Evolutionary conservation across 2,888 invertebrate species (phyloP).

Genomic region (Steinernema hermaphroditum): DNA sequence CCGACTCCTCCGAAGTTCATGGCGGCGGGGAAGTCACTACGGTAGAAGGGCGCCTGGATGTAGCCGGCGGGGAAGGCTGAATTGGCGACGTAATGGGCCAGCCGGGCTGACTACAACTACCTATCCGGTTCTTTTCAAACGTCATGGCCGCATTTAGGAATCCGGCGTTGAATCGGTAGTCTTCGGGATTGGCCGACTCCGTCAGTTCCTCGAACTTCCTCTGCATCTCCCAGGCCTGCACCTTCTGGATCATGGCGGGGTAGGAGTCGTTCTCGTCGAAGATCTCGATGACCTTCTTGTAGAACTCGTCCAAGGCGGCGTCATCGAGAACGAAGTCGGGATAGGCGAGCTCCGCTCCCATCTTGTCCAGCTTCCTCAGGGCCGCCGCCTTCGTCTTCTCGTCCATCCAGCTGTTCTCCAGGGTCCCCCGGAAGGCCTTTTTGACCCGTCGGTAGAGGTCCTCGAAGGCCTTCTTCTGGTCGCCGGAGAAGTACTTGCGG

Average conservation of each 20-base stretch:
- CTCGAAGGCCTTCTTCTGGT: slow-evolving; percentile 17
- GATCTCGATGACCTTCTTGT: slow-evolving; percentile 28
- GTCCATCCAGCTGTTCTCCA: slow-evolving; percentile 33
- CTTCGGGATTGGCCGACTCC: slow-evolving; percentile 24
- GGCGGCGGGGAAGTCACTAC: slow-evolving; percentile 77
- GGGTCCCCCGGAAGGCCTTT: not conserved
- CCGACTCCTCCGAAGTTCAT: slow-evolving; percentile 30
- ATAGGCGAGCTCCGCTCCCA: slow-evolving; percentile 30
- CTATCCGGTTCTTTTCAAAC: slow-evolving; percentile 67
- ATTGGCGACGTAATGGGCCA: slow-evolving; percentile 20
- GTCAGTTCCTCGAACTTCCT: slow-evolving; percentile 27
- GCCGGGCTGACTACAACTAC: slow-evolving; percentile 5
- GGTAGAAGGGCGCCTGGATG: slow-evolving; percentile 87
- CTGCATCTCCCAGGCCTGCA: slow-evolving; percentile 31
- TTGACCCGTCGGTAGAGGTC: not conserved
- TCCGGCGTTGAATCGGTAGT: slow-evolving; percentile 39
- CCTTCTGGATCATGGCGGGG: slow-evolving; percentile 30
- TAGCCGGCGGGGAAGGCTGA: slow-evolving; percentile 90
- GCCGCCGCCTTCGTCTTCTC: not conserved
- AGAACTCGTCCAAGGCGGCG: slow-evolving; percentile 16
- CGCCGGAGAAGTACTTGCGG: slow-evolving; percentile 25
- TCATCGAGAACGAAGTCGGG: slow-evolving; percentile 12
- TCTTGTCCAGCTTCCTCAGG: not conserved
- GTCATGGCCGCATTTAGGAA: slow-evolving; percentile 69
- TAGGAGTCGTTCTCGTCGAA: slow-evolving; percentile 25